Base-by-base conservation (phyloP, 2,113 vertebrate genomes). In the Mionectes macconnelli region DNA sequence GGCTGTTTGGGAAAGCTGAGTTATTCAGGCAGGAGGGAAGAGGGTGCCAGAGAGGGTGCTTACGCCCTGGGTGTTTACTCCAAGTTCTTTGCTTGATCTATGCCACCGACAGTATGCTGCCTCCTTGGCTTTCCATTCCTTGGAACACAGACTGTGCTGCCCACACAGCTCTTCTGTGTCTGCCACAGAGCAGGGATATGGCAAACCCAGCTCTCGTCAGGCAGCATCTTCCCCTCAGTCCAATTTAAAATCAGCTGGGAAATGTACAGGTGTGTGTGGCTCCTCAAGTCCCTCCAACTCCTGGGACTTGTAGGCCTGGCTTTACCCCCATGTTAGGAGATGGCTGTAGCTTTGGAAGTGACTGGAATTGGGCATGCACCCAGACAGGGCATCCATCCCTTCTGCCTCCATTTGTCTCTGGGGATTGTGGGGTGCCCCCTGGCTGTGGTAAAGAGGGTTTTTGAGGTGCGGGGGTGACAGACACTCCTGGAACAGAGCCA, bases 111-210 rank as follows among this genome's bases (percentile, higher is more conserved):
- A 63, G 56, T n/a, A 0, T 24, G 3, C 72, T 95, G 77, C 52
- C n/a, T 53, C 30, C 74, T 87, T 35, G 21, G 64, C 68, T 89
- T 88, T 82, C 66, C 27, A 4, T 18, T 72, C 42, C 72, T 80
- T 0, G 0, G 33, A 42, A 40, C 49, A 10, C 69, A 83, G 79
- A 35, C 33, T 0, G 0, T 1, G 5, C 49, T 88, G 63, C 45
- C 80, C 68, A 40, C 39, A 13, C 2, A 4, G 64, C 68, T 84
- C 25, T 57, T 56, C 42, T 37, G 31, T 78, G 86, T 74, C 62
- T 47, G 40, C 75, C 1, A 0, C 33, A 52, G 72, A 68, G 44
- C 14, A 1, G 56, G 52, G 40, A 64, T 6, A 4, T 28, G 72
- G n/a, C 69, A 62, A 92, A 44, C 37, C n/a, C 1, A 1, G 10